These are phyloP conservation scores for Nyleta sp. DNA, from an alignment of 2,888 invertebrate genomes.

Conservation along the genomic window DNA sequence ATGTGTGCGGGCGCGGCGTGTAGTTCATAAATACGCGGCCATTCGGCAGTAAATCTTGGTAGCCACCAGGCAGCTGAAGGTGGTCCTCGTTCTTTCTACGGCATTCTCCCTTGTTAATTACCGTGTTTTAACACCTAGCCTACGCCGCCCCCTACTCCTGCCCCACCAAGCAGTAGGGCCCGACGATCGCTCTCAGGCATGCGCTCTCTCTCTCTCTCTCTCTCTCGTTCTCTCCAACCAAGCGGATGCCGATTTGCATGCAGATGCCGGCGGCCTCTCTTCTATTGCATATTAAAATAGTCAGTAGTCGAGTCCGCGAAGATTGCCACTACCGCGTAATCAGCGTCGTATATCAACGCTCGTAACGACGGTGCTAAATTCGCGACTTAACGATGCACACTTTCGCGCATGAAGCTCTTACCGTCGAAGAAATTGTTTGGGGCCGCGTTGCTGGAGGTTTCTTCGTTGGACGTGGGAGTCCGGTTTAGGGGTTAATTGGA, in stretches of 20 bases:
- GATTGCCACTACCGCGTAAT: slow-evolving; percentile 56
- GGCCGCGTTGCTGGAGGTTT: too few relatives aligned
- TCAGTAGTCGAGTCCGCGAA: slow-evolving; percentile 50
- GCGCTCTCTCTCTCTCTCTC: too few relatives aligned
- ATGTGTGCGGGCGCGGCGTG: slow-evolving; percentile 72
- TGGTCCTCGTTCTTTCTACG: slow-evolving; percentile 75
- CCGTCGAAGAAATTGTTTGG: too few relatives aligned
- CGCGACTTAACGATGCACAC: slow-evolving; percentile 26
- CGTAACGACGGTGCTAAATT: slow-evolving; percentile 52
- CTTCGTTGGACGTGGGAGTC: slow-evolving; percentile 15
- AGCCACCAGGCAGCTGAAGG: slow-evolving; percentile 77
- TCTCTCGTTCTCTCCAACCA: slow-evolving; percentile 17
- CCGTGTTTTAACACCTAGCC: slow-evolving; percentile 82
- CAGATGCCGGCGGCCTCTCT: slow-evolving; percentile 46
- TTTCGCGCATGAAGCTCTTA: too few relatives aligned
- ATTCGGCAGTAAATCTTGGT: slow-evolving; percentile 81
- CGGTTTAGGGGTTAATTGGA: slow-evolving; percentile 12
- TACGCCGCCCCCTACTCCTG: slow-evolving; percentile 66
- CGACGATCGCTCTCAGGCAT: slow-evolving; percentile 38
- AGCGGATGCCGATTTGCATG: slow-evolving; percentile 62
- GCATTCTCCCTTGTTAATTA: slow-evolving; percentile 81
- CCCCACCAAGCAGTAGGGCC: slow-evolving; percentile 19
- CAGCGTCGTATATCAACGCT: slow-evolving; percentile 52
- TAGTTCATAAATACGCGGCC: slow-evolving; percentile 81
- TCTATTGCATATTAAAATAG: slow-evolving; percentile 54